Base-by-base conservation (phyloP, 2,797 vertebrate species). In the Oreonectes daqikongensis region DNA sequence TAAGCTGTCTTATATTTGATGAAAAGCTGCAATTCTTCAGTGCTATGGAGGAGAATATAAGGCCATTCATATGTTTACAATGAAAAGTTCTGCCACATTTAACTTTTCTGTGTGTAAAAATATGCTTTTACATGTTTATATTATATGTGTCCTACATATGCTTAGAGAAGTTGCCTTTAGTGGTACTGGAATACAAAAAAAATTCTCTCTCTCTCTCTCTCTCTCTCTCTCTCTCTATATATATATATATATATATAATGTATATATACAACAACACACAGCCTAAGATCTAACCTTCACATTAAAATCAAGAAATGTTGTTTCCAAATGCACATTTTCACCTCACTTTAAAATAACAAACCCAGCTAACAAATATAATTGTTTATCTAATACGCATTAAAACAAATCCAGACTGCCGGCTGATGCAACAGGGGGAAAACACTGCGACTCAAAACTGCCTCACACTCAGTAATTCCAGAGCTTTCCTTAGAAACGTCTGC, bases 401-500 rank as follows among this genome's bases (percentile, higher is more conserved):
- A 82, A 78, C 64, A 69, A 76, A 78, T 71, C 75, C 69, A 82
- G 75, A 68, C 80, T 61, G 72, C 42, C 7, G 20, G 69, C 75
- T 84, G 83, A 84, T 84, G 83, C 83, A 84, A 84, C 42, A 72
- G 57, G 64, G 50, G 72, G 83, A 66, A 84, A 84, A 79, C 75
- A 30, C 69, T 38, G 20, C 63, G 30, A 72, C 78, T 80, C 6
- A 50, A 75, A 77, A 63, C 22, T 20, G 53, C 44, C 8, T 69
- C 78, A 78, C 61, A 61, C 52, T n/a, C 72, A 72, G 74, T 71
- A 67, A 76, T 82, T 82, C 75, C 72, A 73, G 63, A 78, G 72
- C 78, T 66, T 71, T 84, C 50, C 81, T 73, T 61, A 70, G 69
- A 84, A 79, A 57, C 69, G 38, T 48, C 48, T 64, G 65, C 70